Evolutionary conservation across 2,113 vertebrate genomes (phyloP), one percentile per base, ranked within the genome.

Genomic region (Clarias magur): DNA sequence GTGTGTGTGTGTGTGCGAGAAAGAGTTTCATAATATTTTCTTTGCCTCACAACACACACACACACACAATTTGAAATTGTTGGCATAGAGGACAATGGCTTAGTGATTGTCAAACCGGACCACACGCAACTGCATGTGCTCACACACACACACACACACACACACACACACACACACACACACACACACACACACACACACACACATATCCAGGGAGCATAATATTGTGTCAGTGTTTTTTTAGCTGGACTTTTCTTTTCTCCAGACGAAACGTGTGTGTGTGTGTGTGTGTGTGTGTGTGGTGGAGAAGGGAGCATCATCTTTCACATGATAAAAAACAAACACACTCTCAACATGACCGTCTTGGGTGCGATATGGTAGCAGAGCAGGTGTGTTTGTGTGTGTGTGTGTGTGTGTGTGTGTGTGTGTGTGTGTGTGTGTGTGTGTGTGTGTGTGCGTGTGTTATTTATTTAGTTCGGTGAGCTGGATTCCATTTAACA

Each of bases 211-310:
- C 34, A 59, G 19, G 21, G 17, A 34, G 17, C 19, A 38, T n/a
- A 42, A 82, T 48, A 53, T 82, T 48, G 38, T 62, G 38, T 82
- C 81, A 67, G 62, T 53, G 62, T 65, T 65, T 83, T 48, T 25
- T 65, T 83, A n/a, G 34, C 81, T 67, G 60, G 42, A 85, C 70
- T 76, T 76, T 85, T 85, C 72, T 11, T 27, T 16, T 59, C n/a
- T 80, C 78, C 78, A 80, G 54, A 59, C 4, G 17, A 59, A 80
- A 59, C 54, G 19, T 79, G 16, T 30, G 11, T 59, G 54, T 34
- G 27, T 38, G 79, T 38, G 57, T 81, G 79, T 59, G 79, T 60
- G 30, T 34, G 53, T 80, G 78, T 80, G 30, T 65, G 60, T 65
- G 82, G 53, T 54, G 3, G 8, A 27, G 62, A 53, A n/a, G 56